A percentile compares a stretch with the other conserved stretches of the same genome.
Evolutionary conservation across 2,797 vertebrate species (phyloP).

Genomic region (Myotis daubentonii): DNA sequence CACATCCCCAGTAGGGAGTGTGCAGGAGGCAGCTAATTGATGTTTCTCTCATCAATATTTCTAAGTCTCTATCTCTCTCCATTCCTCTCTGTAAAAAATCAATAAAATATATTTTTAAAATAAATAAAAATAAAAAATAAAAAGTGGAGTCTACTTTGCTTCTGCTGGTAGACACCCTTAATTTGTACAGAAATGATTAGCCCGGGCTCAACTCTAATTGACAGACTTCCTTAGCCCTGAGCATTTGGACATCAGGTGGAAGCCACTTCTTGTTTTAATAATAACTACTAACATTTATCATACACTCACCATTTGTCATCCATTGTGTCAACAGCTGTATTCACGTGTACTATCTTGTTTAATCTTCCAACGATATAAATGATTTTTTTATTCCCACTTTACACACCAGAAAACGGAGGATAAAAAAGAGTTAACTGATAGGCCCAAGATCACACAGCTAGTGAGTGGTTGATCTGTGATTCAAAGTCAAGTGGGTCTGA

Average conservation of each 20-base stretch:
- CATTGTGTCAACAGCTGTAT: background rate
- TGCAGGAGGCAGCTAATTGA: no score
- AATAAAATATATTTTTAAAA: no score
- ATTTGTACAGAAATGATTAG: background rate
- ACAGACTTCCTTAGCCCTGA: background rate
- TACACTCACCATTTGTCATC: background rate
- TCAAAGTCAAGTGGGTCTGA: background rate
- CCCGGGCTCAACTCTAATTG: background rate
- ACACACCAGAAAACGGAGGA: conserved; percentile 22
- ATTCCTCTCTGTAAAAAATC: no score
- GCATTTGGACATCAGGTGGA: background rate
- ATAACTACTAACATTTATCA: background rate
- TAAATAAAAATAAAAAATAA: background rate
- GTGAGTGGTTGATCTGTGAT: background rate
- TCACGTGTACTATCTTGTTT: background rate
- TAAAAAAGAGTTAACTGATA: background rate
- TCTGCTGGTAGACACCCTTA: background rate
- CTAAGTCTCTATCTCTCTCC: no score
- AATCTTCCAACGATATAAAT: background rate
- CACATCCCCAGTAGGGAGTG: no score
- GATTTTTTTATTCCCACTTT: conserved; percentile 27
- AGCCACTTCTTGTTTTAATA: background rate
- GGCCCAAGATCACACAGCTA: background rate
- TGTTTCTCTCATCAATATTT: no score
- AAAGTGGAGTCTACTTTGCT: background rate